Conservation (phyloP, 1,140 invertebrate genomes). For the Procambarus clarkii region DNA sequence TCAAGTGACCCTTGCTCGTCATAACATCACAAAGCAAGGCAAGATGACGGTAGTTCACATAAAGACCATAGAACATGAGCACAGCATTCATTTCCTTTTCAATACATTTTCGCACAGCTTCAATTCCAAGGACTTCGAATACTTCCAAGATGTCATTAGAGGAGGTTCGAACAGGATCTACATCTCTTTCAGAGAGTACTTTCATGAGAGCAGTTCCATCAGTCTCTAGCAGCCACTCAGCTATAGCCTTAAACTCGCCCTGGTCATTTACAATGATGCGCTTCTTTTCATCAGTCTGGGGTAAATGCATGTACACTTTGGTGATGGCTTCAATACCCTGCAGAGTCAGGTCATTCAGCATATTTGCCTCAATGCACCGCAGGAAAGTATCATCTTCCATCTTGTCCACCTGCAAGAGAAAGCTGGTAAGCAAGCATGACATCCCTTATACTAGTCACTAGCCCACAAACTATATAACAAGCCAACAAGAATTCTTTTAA, state of each 20-base stretch:
- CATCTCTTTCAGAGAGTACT: constrained; percentile 92
- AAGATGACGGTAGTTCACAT: constrained; percentile 99
- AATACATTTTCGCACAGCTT: constrained; percentile 99
- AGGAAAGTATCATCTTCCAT: constrained; percentile 99
- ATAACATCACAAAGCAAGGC: constrained; percentile 99
- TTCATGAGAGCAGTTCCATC: constrained; percentile 99
- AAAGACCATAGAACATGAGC: constrained; percentile 98
- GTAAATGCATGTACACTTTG: constrained; percentile 99
- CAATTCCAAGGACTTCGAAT: constrained; percentile 97
- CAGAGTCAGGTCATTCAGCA: constrained; percentile 98
- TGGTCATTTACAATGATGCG: constrained; percentile 98
- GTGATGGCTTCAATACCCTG: constrained; percentile 84
- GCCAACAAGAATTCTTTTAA: background rate
- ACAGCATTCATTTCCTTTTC: constrained; percentile 99
- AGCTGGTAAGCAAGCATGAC: no score
- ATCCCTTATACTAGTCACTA: no score
- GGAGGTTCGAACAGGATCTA: constrained; percentile 96
- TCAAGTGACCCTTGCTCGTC: constrained; percentile 99
- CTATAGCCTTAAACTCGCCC: constrained; percentile 98
- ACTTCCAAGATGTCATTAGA: constrained; percentile 99
- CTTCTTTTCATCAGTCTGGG: constrained; percentile 98
- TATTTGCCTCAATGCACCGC: constrained; percentile 98
- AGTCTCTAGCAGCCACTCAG: constrained; percentile 99
- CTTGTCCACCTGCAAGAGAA: constrained; percentile 85
- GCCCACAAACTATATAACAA: no score